Evolutionary conservation across 2,888 invertebrate species (phyloP), one percentile per base, ranked within the genome.

Genomic region (Erebia aethiops): DNA sequence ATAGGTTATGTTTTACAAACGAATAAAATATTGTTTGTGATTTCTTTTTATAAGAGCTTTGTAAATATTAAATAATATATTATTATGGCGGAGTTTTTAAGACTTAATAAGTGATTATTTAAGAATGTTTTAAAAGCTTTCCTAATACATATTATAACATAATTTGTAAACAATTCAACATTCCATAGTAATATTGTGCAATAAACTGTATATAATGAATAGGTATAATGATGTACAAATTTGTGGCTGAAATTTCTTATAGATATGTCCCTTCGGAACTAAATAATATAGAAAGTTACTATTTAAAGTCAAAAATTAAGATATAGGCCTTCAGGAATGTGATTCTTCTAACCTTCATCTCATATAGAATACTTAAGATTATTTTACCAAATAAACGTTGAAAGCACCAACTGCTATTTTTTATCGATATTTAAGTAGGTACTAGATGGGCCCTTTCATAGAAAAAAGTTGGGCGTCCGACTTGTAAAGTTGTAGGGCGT

Each of bases 101-200:
- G 35, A 70, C 61, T 69, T 61, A 66, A 43, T 63, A 65, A 52
- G 52, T 26, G 46, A 56, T 52, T 26, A 61, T 63, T 67, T 63
- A 52, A 63, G 58, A 16, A 13, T 58, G 26, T 57, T 58, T 35
- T 41, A n/a, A 68, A 56, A 61, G 49, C 21, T 68, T 58, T 67
- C 35, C 26, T 51, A 69, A 46, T 69, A 58, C 21, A 9, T 64
- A 68, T 56, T 74, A 72, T 49, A 62, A 52, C 46, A 41, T 66
- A 16, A 18, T 35, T 58, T 70, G 41, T 67, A 65, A 75, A 67
- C 57, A 52, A 64, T 74, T 73, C 74, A 81, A 91, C 93, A 93
- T 93, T 93, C 93, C 93, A 88, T 92, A 88, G 84, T 84, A 85
- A 84, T 89, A 87, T 84, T 87, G 91, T 88, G 87, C 87, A 88